These are phyloP conservation scores for Synanthedon myopaeformis DNA, from an alignment of 2,888 invertebrate species.

Conservation along the genomic window DNA sequence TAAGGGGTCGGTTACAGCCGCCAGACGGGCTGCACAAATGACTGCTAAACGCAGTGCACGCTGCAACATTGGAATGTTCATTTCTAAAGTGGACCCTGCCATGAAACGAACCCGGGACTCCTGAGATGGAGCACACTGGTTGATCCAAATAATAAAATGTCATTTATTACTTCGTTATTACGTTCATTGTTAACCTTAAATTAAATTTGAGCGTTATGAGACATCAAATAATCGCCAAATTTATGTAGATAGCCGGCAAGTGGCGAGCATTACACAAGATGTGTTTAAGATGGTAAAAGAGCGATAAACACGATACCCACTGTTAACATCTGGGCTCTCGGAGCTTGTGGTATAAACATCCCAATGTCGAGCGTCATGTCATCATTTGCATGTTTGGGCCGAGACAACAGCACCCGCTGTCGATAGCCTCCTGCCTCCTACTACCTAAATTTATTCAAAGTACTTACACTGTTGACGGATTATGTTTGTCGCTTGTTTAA, in stretches of 20 bases:
- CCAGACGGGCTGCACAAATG: no score
- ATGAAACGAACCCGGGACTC: no score
- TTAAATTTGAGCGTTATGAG: slow-evolving; percentile 42
- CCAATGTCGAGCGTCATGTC: slow-evolving; percentile 45
- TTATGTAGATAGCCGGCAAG: slow-evolving; percentile 61
- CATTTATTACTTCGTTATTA: no score
- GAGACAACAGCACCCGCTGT: slow-evolving; percentile 30
- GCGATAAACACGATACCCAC: slow-evolving; percentile 46
- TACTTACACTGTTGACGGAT: slow-evolving; percentile 5
- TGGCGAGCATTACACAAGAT: slow-evolving; percentile 49
- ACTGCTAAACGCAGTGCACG: no score
- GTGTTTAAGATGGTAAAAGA: slow-evolving; percentile 46
- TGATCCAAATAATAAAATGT: no score
- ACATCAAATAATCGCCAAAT: slow-evolving; percentile 57
- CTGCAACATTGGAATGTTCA: no score
- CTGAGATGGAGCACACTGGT: no score
- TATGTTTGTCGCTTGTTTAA: not conserved
- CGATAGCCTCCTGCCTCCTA: slow-evolving; percentile 25
- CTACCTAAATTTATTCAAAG: slow-evolving; percentile 45
- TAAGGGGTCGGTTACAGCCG: no score
- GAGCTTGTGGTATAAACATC: slow-evolving; percentile 41
- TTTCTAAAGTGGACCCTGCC: no score
- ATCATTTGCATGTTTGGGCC: slow-evolving; percentile 58
- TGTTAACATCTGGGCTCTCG: slow-evolving; percentile 44
- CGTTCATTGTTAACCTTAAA: slow-evolving; percentile 28